Conservation (phyloP, 1,140 invertebrate species). For the Hypsibius dujardini region DNA sequence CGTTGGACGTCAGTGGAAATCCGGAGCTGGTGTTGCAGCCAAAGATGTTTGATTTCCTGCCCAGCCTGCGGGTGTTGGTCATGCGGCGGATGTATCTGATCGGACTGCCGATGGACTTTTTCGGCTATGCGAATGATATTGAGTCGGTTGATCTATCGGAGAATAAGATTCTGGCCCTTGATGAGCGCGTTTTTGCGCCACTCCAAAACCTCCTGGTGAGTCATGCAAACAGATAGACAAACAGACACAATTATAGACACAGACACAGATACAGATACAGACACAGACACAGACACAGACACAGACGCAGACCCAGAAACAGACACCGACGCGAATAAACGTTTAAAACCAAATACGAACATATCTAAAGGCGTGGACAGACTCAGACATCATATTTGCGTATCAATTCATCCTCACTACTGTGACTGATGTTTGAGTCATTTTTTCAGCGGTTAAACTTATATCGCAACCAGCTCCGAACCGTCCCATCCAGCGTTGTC, state of each 20-base stretch:
- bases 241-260: too few species aligned
- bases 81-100: not conserved
- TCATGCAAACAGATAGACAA: too few species aligned
- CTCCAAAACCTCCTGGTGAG: not conserved
- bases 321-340: too few species aligned
- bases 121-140: not conserved
- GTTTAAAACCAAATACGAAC: too few species aligned
- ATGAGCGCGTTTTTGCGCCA: not conserved
- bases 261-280: too few species aligned
- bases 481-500: not conserved
- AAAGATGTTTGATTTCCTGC: not conserved
- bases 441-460: slow-evolving; percentile 6
- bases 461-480: not conserved
- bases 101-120: not conserved
- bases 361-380: too few species aligned
- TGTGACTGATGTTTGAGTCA: not conserved
- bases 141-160: not conserved
- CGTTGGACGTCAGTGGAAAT: slow-evolving; percentile 8
- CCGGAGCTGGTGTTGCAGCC: not conserved
- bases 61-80: not conserved
- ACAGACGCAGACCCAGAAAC: too few species aligned
- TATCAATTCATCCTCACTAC: too few species aligned
- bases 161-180: not conserved
- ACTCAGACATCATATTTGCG: too few species aligned
- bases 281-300: too few species aligned